phyloP scores from a whole-genome alignment of 2,888 invertebrate genomes.

The Cosmia pyralina region DNA sequence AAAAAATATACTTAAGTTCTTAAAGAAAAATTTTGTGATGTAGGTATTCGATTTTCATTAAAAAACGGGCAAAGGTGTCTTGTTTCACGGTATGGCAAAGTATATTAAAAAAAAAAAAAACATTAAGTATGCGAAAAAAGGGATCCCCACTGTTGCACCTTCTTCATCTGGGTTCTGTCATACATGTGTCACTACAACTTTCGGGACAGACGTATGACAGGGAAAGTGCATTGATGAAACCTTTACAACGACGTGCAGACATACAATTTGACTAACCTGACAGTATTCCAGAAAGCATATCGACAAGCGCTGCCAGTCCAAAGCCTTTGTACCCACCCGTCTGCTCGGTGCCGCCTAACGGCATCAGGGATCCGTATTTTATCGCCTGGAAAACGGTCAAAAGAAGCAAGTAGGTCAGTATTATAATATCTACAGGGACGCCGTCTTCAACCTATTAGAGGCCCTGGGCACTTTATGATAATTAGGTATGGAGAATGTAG shows the following conservation, averaged over 20 bases:
- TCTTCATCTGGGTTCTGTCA: background rate
- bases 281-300: slow-evolving; percentile 34
- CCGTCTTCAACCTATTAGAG: background rate
- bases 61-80: too few species aligned
- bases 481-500: background rate
- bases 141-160: background rate
- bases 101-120: too few species aligned
- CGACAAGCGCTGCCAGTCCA: slow-evolving; percentile 23
- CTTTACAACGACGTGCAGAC: background rate
- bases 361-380: slow-evolving; percentile 10
- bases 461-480: background rate
- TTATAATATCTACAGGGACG: background rate
- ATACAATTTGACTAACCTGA: slow-evolving; percentile 8
- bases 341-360: slow-evolving; percentile 11
- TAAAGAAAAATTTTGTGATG: too few species aligned
- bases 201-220: background rate
- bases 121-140: too few species aligned
- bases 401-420: background rate
- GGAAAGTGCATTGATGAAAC: background rate
- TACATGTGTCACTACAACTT: background rate
- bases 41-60: too few species aligned
- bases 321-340: slow-evolving; percentile 35
- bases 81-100: too few species aligned
- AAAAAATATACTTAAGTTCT: too few species aligned
- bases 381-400: slow-evolving; percentile 21